Evolutionary conservation across 2,888 invertebrate genomes (phyloP).

Genomic region (Lasioglossum vierecki): DNA sequence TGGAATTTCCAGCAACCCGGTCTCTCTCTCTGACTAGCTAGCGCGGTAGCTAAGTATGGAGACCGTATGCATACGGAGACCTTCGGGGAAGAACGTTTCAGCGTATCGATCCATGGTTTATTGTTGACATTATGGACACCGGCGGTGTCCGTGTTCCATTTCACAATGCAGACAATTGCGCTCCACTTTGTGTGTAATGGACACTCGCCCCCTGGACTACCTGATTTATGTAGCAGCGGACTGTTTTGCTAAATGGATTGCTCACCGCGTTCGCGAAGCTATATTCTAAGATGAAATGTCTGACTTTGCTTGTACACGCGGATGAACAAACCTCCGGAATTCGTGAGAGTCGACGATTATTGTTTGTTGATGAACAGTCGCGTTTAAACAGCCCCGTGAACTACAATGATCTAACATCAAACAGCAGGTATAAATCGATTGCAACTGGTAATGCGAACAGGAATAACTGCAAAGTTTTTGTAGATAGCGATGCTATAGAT

Average conservation of each 20-base stretch:
- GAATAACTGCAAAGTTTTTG: neutral
- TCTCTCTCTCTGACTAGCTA: neutral
- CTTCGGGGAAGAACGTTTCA: neutral
- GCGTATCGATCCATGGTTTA: constrained; percentile 31
- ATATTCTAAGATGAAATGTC: neutral
- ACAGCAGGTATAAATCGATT: neutral
- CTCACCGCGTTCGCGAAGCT: neutral
- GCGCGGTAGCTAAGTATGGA: constrained; percentile 13
- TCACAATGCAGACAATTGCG: constrained; percentile 15
- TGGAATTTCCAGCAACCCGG: constrained; percentile 18
- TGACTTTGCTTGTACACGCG: neutral
- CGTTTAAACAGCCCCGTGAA: neutral
- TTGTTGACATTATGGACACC: constrained; percentile 23
- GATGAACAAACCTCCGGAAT: neutral
- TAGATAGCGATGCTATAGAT: neutral
- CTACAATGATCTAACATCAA: too few relatives aligned
- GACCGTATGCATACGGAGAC: neutral
- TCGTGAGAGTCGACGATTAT: neutral
- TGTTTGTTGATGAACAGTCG: neutral
- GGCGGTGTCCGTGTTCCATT: constrained; percentile 5
- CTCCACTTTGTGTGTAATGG: constrained; percentile 25
- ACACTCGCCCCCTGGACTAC: neutral
- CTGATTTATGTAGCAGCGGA: neutral
- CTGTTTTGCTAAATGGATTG: constrained; percentile 14
- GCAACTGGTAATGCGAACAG: neutral